Base-by-base conservation (phyloP, 2,113 vertebrate genomes). In the Phyllopteryx taeniolatus region DNA sequence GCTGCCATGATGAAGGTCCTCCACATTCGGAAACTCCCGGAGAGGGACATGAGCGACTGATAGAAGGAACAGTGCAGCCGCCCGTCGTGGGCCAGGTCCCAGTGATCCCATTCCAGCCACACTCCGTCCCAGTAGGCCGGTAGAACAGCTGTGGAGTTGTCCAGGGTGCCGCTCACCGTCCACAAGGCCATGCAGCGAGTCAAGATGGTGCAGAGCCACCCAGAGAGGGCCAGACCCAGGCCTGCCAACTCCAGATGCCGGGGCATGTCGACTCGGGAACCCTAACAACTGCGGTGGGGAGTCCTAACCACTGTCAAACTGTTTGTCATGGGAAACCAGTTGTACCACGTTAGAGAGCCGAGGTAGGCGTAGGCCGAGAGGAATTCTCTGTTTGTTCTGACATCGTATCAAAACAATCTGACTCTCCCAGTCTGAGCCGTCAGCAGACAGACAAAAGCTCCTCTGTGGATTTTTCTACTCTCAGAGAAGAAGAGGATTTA, bases 51-150 rank as follows among this genome's bases (percentile, higher is more conserved):
- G 83, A 96, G 84, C 0, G 95, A 93, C 75, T 93, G 94, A 0
- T 97, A 97, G 74, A 95, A 91, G 64, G 95, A 95, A 85, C 96
- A 98, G 72, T 96, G 96, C 85, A 96, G 92, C 77, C 93, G 92
- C 75, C 96, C 94, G 65, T 93, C 91, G 0, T 89, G 91, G 4
- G 93, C 92, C 67, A 95, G 73, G 76, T 95, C 90, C 86, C 96
- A 98, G 71, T 94, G 90, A 75, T 95, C 88, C 86, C 96, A 98
- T 49, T 93, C 92, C 92, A 97, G 93, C 96, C 97, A 98, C 67
- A 97, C 90, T 31, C 96, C 96, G 57, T 97, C 96, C 95, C 95
- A 98, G 80, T 94, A 91, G 65, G 85, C 92, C 53, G 96, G 94
- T 53, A 96, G 94, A 0, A 94, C 90, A 0, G 95, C 91, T 0